A percentile compares a stretch with the other conserved stretches of the same genome.
Evolutionary conservation across 2,797 vertebrate genomes (phyloP).

Genomic region (Poecilia picta): DNA sequence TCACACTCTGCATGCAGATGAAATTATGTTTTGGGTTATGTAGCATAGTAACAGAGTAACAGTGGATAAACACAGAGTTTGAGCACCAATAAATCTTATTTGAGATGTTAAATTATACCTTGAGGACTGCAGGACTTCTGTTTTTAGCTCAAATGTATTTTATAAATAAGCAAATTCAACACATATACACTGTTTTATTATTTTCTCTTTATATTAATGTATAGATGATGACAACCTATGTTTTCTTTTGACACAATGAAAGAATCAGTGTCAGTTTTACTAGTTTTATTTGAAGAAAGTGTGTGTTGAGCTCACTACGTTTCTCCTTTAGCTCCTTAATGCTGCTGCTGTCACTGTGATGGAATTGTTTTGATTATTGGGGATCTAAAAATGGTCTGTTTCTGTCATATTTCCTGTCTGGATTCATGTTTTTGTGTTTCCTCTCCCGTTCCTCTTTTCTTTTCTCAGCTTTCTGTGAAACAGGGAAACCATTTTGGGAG

Average conservation of each 20-base stretch:
- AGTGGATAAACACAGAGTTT: neutral
- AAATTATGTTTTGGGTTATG: neutral
- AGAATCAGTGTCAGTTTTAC: neutral
- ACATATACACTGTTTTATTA: neutral
- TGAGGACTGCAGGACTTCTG: neutral
- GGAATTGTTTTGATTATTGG: neutral
- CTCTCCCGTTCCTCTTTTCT: neutral
- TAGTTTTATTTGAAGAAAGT: neutral
- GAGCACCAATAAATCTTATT: neutral
- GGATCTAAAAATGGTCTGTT: neutral
- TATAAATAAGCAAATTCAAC: neutral
- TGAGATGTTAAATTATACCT: neutral
- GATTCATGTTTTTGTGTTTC: slow-evolving; percentile 2
- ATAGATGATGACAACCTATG: neutral
- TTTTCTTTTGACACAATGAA: neutral
- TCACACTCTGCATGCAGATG: neutral
- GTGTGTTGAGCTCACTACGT: neutral
- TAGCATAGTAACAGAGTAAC: neutral
- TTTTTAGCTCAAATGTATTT: neutral
- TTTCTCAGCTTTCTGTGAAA: neutral
- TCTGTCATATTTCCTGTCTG: neutral
- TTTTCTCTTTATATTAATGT: neutral
- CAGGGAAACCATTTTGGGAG: neutral
- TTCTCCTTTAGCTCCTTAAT: neutral
- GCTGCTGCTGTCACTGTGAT: neutral